Evolutionary conservation across 2,888 invertebrate genomes (phyloP).

Genomic region (Vesta saturnalis): DNA sequence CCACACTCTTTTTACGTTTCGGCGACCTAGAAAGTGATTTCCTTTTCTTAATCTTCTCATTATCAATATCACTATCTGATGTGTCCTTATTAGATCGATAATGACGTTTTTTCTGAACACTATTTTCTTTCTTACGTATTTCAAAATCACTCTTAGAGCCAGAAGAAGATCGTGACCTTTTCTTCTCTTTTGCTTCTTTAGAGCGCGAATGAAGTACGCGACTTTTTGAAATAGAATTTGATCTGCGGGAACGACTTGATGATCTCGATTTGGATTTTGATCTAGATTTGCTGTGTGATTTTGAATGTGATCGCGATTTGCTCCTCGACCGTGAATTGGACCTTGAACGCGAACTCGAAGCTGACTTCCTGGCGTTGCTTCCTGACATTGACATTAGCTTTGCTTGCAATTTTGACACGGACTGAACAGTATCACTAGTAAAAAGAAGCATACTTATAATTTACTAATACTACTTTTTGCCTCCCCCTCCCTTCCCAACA

Average conservation of each 20-base stretch:
- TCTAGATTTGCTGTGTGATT: conserved; percentile 49
- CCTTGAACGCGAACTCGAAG: conserved; percentile 53
- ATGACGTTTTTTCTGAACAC: conserved; percentile 88
- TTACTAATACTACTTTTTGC: conserved; percentile 10
- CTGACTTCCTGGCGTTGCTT: conserved; percentile 56
- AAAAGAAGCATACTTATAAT: conserved; percentile 14
- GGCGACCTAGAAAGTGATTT: conserved; percentile 53
- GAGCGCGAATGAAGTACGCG: conserved; percentile 45
- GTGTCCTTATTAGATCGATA: conserved; percentile 89
- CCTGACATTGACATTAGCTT: conserved; percentile 72
- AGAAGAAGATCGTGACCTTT: conserved; percentile 43
- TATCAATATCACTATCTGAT: conserved; percentile 70
- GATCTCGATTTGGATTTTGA: conserved; percentile 48
- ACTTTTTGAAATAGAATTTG: conserved; percentile 42
- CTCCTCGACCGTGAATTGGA: conserved; percentile 57
- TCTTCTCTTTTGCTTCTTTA: conserved; percentile 43
- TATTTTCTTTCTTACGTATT: conserved; percentile 79
- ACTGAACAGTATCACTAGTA: conserved; percentile 61
- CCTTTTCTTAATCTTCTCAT: conserved; percentile 54
- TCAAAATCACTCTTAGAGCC: conserved; percentile 68
- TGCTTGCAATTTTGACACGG: conserved; percentile 70
- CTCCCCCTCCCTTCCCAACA: conserved; percentile 1
- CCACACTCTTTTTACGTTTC: conserved; percentile 58
- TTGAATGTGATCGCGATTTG: conserved; percentile 50
- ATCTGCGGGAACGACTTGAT: conserved; percentile 48